Conservation (phyloP, 2,888 invertebrate species). For the Eledona agricola region DNA sequence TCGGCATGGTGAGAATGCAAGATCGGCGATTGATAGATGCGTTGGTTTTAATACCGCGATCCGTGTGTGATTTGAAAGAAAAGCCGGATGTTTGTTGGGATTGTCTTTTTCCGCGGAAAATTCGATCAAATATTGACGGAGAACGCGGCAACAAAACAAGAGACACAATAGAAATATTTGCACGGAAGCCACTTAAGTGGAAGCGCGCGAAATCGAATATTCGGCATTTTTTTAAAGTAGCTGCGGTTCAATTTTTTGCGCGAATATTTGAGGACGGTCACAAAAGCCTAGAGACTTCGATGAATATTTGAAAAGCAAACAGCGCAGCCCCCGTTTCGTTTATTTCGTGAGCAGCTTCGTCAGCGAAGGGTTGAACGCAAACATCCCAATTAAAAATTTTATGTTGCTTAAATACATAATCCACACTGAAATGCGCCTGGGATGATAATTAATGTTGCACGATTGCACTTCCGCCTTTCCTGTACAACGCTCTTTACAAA, state of each 20-base stretch:
- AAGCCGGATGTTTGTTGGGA: neutral
- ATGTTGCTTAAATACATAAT: conserved; percentile 25
- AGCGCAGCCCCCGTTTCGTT: conserved; percentile 14
- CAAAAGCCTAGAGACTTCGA: conserved; percentile 19
- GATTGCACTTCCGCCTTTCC: conserved; percentile 23
- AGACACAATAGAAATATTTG: conserved; percentile 29
- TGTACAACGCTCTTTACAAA: conserved; percentile 14
- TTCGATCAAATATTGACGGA: conserved; percentile 27
- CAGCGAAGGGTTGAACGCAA: conserved; percentile 20
- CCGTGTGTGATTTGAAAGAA: conserved; percentile 12
- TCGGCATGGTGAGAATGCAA: conserved; percentile 12
- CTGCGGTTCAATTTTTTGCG: conserved; percentile 2
- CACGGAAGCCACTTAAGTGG: no score
- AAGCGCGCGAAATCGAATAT: no score
- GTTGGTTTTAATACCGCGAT: conserved; percentile 20
- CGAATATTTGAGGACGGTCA: conserved; percentile 21
- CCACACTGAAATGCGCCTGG: conserved; percentile 10
- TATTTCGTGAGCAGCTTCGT: conserved; percentile 17
- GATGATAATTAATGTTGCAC: conserved; percentile 16
- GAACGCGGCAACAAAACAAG: conserved; percentile 26
- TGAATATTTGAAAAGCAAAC: conserved; percentile 23
- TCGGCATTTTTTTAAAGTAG: no score
- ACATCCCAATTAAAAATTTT: conserved; percentile 32
- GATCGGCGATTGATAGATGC: conserved; percentile 20
- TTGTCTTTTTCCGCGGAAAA: conserved; percentile 3